These are phyloP conservation scores for Trachelus troglodyta DNA, from an alignment of 2,888 invertebrate species.

Conservation along the genomic window DNA sequence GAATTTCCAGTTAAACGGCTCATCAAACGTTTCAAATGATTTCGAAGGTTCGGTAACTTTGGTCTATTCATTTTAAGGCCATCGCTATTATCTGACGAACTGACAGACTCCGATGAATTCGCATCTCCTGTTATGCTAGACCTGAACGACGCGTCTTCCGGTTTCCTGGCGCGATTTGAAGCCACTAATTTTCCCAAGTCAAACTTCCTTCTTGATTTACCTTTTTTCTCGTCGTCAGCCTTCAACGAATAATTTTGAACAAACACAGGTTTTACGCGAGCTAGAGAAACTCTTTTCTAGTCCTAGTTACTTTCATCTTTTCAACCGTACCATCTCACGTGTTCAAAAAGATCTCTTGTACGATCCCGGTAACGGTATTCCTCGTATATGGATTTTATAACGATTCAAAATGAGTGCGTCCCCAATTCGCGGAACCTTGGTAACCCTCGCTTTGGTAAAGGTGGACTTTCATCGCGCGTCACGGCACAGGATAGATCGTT, in stretches of 20 bases:
- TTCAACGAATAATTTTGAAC: neutral
- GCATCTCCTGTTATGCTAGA: conserved; percentile 13
- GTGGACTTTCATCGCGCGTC: too few species aligned
- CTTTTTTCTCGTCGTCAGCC: neutral
- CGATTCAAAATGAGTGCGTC: too few species aligned
- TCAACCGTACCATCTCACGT: too few species aligned
- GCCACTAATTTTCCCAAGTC: conserved; percentile 5
- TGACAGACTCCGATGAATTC: conserved; percentile 7
- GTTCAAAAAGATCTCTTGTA: too few species aligned
- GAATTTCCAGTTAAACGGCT: conserved; percentile 12
- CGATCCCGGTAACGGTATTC: too few species aligned
- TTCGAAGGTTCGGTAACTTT: conserved; percentile 42
- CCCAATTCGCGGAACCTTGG: too few species aligned
- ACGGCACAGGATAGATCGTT: too few species aligned
- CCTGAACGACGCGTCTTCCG: conserved; percentile 12
- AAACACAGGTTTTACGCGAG: too few species aligned
- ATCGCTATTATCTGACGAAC: neutral
- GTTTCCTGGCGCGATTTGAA: conserved; percentile 1
- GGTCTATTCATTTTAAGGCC: conserved; percentile 40
- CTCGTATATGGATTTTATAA: too few species aligned
- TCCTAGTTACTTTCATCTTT: too few species aligned
- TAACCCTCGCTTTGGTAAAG: too few species aligned
- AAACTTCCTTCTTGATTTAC: neutral
- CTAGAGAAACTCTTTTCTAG: too few species aligned
- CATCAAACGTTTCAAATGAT: conserved; percentile 43